Base-by-base conservation (phyloP, 2,797 vertebrate genomes). In the Poeciliopsis infans region DNA sequence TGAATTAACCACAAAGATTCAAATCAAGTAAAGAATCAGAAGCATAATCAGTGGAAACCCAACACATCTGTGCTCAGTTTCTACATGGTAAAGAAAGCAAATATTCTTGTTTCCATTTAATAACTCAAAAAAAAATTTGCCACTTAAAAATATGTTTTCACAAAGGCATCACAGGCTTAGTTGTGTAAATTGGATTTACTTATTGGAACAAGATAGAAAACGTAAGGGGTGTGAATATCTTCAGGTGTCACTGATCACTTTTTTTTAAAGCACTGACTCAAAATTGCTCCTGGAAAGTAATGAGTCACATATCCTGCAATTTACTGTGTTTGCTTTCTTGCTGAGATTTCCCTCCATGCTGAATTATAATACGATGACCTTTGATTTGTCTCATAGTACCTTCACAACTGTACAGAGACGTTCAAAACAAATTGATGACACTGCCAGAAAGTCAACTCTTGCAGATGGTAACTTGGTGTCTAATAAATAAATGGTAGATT, bases 401-500 rank as follows among this genome's bases (percentile, higher is more conserved):
- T 74, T 78, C 33, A 74, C 51, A 87, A 61, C 61, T 76, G 68
- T 46, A 43, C 69, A n/a, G 46, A 59, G 76, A 77, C 0, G 1
- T 76, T 28, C 10, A 46, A 76, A 61, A 75, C 59, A 72, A 0
- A 25, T 28, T 61, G 64, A 72, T n/a, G 69, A 3, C 0, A 28
- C 43, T 70, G 64, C 64, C 39, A 75, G 73, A 70, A 53, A 20
- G 75, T n/a, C 59, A 74, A 31, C 11, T 1, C 23, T 43, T 23
- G 13, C 53, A 81, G 64, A 68, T 47, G 55, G 73, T 20, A 6
- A 68, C 55, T 28, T 39, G 10, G 12, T 18, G 33, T 51, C 76
- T 75, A 70, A 79, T 76, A 61, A 72, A 80, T 76, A 61, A 78
- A 43, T 47, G 23, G 23, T 77, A 75, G 18, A 75, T 86, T 74